Evolutionary conservation across 35 echinoderm and acorn worm genomes (phyloP), one percentile per base, ranked within the genome.

Genomic region (Patiria miniata): DNA sequence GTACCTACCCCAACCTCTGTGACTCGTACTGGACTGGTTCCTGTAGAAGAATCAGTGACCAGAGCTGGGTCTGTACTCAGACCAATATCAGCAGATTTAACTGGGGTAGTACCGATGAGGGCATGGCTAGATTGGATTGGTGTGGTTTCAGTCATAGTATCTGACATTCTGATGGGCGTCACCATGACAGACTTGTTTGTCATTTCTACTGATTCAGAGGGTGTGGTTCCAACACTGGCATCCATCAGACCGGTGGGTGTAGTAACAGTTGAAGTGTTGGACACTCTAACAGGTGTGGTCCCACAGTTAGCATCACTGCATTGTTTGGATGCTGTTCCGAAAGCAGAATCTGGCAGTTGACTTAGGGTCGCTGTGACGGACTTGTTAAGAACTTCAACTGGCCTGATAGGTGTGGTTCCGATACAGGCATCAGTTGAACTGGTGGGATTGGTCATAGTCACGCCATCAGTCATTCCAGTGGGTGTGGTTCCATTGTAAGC

Each of bases 11-110:
- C 42, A 18, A 82, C 57, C n/a, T 52, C 68, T 34, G 21, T 36
- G 44, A 90, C 61, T n/a, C 69, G 36, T n/a, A 79, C 34, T 8
- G 88, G 88, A 21, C 80, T 84, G 22, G 81, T 90, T 18, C n/a
- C 85, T 0, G 68, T 87, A 40, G 33, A 79, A 14, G 40, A 54
- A 87, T 87, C 85, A 56, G 40, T 34, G 40, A 29, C 32, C 50
- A 52, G 85, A 38, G 76, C 29, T 78, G 85, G 85, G 33, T 69
- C 77, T 53, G 85, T 87, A 36, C 40, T 28, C 37, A 69, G 53
- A 34, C 50, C 50, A 40, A 79, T 79, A 14, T 87, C 47, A 57
- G 53, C 55, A 18, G 78, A 78, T 28, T 39, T 78, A 17, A 87
- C 52, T 19, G 85, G 85, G 32, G 85, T 87, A 36, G 68, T 56